Percentiles rank a stretch among this genome's conserved stretches.
Conservation (phyloP, 2,888 invertebrate species). For the Polydrusus cervinus region DNA sequence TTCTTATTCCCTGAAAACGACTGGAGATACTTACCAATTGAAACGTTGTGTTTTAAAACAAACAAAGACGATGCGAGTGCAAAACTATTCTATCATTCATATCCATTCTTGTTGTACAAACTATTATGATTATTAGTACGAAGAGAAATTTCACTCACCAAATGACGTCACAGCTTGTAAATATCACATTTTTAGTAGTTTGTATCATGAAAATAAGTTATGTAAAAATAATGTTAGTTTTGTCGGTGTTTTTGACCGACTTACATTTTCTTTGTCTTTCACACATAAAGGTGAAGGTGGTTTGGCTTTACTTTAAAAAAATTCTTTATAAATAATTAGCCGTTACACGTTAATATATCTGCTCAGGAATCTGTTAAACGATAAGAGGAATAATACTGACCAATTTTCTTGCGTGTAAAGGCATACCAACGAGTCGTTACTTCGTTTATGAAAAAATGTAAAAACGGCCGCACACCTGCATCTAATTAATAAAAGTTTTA, state of each 20-base stretch:
- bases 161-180: too few species aligned
- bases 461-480: constrained; percentile 47
- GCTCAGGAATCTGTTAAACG: constrained; percentile 6
- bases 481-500: constrained; percentile 46
- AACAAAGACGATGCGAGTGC: too few species aligned
- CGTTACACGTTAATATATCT: not conserved
- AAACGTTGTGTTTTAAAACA: too few species aligned
- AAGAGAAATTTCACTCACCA: too few species aligned
- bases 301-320: not conserved
- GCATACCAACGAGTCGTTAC: constrained; percentile 18
- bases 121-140: too few species aligned
- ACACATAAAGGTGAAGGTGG: not conserved
- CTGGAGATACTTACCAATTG: too few species aligned
- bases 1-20: too few species aligned
- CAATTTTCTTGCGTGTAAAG: not conserved
- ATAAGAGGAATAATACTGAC: not conserved
- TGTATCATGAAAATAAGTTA: too few species aligned
- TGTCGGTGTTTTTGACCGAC: not conserved
- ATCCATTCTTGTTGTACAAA: too few species aligned
- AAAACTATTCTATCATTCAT: too few species aligned
- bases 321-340: constrained; percentile 3
- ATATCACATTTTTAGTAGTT: too few species aligned
- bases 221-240: too few species aligned
- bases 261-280: not conserved
- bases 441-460: constrained; percentile 32